Evolutionary conservation across 1,140 invertebrate species (phyloP), one percentile per base, ranked within the genome.

Genomic region (Pogonognathellus flavescens): DNA sequence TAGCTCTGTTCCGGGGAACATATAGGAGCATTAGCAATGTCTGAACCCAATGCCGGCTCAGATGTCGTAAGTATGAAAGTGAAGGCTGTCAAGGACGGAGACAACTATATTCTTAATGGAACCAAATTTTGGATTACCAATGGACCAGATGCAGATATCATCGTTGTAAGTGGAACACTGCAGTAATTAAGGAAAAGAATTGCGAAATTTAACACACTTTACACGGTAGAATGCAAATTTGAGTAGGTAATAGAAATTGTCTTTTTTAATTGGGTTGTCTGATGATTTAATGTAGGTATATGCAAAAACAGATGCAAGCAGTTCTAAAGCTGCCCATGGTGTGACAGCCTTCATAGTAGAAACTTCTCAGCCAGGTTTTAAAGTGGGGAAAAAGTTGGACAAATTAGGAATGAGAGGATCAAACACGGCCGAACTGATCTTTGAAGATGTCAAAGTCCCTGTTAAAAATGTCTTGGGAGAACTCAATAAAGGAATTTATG

Each of bases 81-180:
- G 14, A 94, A 92, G 83, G 98, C 98, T 6, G 82, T 85, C 14
- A 3, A 95, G 97, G 87, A 97, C 95, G 89, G 95, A 0, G 97
- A 99, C 90, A 93, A 97, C 90, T 99, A 98, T 91, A 90, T 99
- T 14, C 91, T 99, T 0, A 99, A 99, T 91, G 98, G 98, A 60
- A 97, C 92, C 85, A 99, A 99, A 91, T 99, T 99, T 91, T 99
- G 98, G 98, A 99, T 99, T 76, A 99, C 98, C 0, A 99, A 99
- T 92, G 98, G 96, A 10, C 95, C 97, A 0, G 96, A 97, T 92
- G 98, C 98, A 52, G 97, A 99, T 91, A 94, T 96, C n/a, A 90
- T 99, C 70, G 94, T 99, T 87, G 97, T 90, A 83, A 85, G 59
- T 80, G 49, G n/a, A n/a, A 41, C 6, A 6, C 31, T n/a, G n/a